These are phyloP conservation scores for Drosophila sordidapex DNA, from an alignment of 2,888 invertebrate genomes.

Conservation along the genomic window DNA sequence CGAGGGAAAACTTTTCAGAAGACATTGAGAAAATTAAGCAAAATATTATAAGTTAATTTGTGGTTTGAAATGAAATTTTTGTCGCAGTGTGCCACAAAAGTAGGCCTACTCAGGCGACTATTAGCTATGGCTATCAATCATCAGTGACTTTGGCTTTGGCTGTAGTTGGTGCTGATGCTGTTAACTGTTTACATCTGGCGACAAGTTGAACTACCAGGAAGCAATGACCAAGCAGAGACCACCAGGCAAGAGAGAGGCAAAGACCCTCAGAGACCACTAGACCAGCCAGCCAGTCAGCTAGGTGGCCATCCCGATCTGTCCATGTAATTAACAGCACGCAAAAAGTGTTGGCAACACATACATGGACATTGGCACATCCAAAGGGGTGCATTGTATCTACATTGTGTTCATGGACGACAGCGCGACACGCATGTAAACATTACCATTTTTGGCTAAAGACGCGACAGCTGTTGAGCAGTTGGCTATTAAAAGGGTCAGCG, in stretches of 20 bases:
- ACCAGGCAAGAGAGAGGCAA: slow-evolving; percentile 68
- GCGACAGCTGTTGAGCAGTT: slow-evolving; percentile 65
- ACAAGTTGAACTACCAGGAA: slow-evolving; percentile 73
- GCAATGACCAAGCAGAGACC: slow-evolving; percentile 78
- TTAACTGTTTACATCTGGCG: slow-evolving; percentile 69
- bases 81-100: slow-evolving; percentile 2
- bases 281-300: slow-evolving; percentile 15
- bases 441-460: slow-evolving; percentile 79
- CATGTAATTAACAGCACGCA: slow-evolving; percentile 81
- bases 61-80: neutral
- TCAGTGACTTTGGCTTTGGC: slow-evolving; percentile 45
- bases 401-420: slow-evolving; percentile 44
- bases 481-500: neutral
- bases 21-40: neutral
- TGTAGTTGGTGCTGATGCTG: slow-evolving; percentile 48
- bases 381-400: slow-evolving; percentile 43
- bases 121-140: slow-evolving; percentile 75
- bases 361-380: slow-evolving; percentile 69
- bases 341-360: slow-evolving; percentile 75
- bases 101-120: slow-evolving; percentile 10
- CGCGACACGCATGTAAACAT: slow-evolving; percentile 80
- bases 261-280: slow-evolving; percentile 71
- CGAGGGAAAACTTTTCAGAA: neutral
- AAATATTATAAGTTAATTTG: neutral
- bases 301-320: slow-evolving; percentile 30